Base-by-base conservation (phyloP, 2,113 vertebrate species). In the Urocynchramus pylzowi region DNA sequence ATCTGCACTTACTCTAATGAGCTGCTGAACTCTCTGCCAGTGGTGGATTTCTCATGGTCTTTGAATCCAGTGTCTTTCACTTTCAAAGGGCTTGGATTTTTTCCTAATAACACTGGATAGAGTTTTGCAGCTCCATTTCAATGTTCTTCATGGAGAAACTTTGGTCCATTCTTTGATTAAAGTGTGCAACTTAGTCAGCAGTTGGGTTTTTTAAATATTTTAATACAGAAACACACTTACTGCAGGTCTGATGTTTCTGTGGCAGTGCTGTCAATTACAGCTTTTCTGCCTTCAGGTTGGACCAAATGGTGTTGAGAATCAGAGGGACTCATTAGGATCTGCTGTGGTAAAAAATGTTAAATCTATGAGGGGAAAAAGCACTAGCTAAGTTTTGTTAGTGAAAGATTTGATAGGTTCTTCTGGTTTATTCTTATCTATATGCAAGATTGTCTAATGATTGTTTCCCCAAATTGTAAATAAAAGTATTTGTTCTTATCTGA, bases 401-500 rank as follows among this genome's bases (percentile, higher is more conserved):
- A 83, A 89, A 83, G 53, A 85, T 67, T 56, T 71, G n/a, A 60
- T 95, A 69, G 50, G 16, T 76, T 79, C 21, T 65, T 87, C 70
- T 91, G 74, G 41, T 94, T 94, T 93, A 14, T 80, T 89, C 37
- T 93, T 90, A 86, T 44, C 68, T 93, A 2, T 26, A 4, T 84
- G 30, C 59, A 80, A 84, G 91, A 71, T 77, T 81, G 9, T 68
- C n/a, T 81, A 71, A 74, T 52, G 69, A 78, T 53, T 89, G 19
- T 76, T 95, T 56, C 37, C 45, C 78, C 57, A 90, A 60, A 79
- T 35, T 82, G 23, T 56, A 86, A 86, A 81, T 92, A 4, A 2
- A 65, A 88, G 47, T 86, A 74, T 92, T 97, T 90, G 24, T 54
- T 81, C 44, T 93, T 95, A 89, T 90, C 78, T 94, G 78, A 74